Percentiles rank a stretch among this genome's conserved stretches.
Evolutionary conservation across 2,797 vertebrate species (phyloP).

Genomic region (Clarias platycephalus): DNA sequence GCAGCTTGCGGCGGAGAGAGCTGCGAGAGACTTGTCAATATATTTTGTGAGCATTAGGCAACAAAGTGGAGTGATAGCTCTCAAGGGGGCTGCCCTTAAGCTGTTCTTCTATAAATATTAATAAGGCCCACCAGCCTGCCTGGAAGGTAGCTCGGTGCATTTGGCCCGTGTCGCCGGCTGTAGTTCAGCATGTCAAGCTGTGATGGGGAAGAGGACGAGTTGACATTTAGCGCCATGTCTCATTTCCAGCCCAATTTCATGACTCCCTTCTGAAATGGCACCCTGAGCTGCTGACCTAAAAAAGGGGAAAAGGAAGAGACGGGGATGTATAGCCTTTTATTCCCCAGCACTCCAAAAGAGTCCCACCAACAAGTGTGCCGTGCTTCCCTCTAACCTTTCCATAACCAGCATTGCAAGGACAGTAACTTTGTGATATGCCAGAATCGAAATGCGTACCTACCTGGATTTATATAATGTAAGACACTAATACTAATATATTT

Average conservation of each 20-base stretch:
- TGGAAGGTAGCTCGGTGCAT: slow-evolving; percentile 73
- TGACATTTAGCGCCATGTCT: slow-evolving; percentile 70
- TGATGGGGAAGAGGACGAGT: slow-evolving; percentile 65
- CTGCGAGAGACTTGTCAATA: slow-evolving; percentile 75
- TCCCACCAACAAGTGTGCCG: slow-evolving; percentile 1
- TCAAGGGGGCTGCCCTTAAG: slow-evolving; percentile 77
- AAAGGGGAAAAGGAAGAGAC: slow-evolving; percentile 10
- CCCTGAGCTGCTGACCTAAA: slow-evolving; percentile 49
- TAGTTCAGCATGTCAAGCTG: slow-evolving; percentile 70
- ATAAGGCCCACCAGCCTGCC: slow-evolving; percentile 74
- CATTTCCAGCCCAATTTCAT: slow-evolving; percentile 63
- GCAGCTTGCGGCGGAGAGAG: slow-evolving; percentile 51
- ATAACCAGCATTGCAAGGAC: background rate
- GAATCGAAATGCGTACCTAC: background rate
- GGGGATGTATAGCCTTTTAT: background rate
- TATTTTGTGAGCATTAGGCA: slow-evolving; percentile 75
- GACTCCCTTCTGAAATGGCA: slow-evolving; percentile 56
- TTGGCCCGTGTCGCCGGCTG: slow-evolving; percentile 69
- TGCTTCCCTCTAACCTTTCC: background rate
- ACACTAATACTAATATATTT: background rate
- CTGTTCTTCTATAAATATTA: slow-evolving; percentile 79
- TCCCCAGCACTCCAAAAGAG: background rate
- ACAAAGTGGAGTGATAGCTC: slow-evolving; percentile 70
- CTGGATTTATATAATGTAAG: background rate
- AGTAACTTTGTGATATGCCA: background rate